Evolutionary conservation across 2,113 vertebrate genomes (phyloP).

Genomic region (Stigmatopora nigra): DNA sequence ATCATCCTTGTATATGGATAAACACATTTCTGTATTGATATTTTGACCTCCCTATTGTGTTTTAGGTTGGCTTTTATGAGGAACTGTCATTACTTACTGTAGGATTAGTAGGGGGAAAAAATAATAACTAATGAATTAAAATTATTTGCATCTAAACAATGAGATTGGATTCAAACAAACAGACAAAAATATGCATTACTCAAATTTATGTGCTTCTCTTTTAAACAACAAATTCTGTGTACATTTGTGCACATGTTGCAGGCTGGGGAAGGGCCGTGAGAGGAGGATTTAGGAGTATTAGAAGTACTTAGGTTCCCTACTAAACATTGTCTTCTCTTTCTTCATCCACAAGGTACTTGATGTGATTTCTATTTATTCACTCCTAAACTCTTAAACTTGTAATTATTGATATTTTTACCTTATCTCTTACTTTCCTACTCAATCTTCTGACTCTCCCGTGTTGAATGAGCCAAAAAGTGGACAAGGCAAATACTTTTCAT

Average conservation of each 20-base stretch:
- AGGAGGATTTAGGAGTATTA: conserved; percentile 28
- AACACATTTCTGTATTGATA: no score
- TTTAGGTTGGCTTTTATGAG: not conserved
- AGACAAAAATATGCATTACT: not conserved
- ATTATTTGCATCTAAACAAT: not conserved
- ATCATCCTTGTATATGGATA: no score
- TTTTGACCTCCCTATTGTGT: not conserved
- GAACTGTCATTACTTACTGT: conserved; percentile 19
- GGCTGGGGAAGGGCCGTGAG: conserved; percentile 32
- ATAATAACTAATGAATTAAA: conserved; percentile 32
- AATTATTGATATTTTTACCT: not conserved
- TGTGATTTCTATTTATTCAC: not conserved
- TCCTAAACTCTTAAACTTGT: not conserved
- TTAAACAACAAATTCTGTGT: conserved; percentile 4
- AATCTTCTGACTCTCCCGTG: not conserved
- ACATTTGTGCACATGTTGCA: conserved; percentile 20
- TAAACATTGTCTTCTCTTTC: conserved; percentile 24
- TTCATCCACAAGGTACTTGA: not conserved
- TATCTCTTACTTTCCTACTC: not conserved
- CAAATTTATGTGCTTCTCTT: conserved; percentile 6
- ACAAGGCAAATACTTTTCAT: conserved; percentile 37
- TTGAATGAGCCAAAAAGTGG: conserved; percentile 1
- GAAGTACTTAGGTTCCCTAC: conserved; percentile 32
- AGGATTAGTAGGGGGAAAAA: not conserved
- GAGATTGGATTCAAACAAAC: not conserved